Evolutionary conservation across 1,140 invertebrate genomes (phyloP).

Genomic region (Caerostris darwini): DNA sequence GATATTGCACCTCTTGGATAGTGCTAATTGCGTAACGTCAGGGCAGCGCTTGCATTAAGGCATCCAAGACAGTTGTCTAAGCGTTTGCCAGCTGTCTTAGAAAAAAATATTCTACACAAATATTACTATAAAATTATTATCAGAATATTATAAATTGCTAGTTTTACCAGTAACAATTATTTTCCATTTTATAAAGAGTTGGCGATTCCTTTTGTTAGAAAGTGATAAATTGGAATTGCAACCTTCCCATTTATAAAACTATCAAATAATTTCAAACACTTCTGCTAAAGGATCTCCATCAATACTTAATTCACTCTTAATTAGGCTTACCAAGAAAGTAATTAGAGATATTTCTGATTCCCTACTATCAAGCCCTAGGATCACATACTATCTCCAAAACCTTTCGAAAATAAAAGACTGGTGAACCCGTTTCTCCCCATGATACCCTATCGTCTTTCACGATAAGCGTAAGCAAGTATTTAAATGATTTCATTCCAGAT

Average conservation of each 20-base stretch:
- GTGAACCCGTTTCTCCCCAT: neutral
- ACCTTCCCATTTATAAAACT: neutral
- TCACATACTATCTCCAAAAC: neutral
- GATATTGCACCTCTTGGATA: too few relatives aligned
- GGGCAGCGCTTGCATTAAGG: too few relatives aligned
- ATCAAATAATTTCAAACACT: neutral
- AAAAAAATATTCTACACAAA: too few relatives aligned
- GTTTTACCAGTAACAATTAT: too few relatives aligned
- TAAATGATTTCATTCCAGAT: conserved; percentile 57
- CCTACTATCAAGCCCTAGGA: neutral
- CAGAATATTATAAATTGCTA: too few relatives aligned
- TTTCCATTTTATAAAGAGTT: too few relatives aligned
- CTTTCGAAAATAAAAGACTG: neutral
- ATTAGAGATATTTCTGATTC: conserved; percentile 35
- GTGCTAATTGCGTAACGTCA: too few relatives aligned
- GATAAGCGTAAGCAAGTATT: conserved; percentile 55
- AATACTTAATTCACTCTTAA: conserved; percentile 44
- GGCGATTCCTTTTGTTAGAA: too few relatives aligned
- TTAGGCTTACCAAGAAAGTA: conserved; percentile 36
- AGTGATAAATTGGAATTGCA: neutral
- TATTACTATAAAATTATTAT: too few relatives aligned
- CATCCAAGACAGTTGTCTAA: too few relatives aligned
- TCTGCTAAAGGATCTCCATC: too few relatives aligned
- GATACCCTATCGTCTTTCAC: conserved; percentile 9
- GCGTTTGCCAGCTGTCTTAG: too few relatives aligned